These are phyloP conservation scores for Hymenopus coronatus DNA, from an alignment of 2,888 invertebrate genomes.

Conservation along the genomic window DNA sequence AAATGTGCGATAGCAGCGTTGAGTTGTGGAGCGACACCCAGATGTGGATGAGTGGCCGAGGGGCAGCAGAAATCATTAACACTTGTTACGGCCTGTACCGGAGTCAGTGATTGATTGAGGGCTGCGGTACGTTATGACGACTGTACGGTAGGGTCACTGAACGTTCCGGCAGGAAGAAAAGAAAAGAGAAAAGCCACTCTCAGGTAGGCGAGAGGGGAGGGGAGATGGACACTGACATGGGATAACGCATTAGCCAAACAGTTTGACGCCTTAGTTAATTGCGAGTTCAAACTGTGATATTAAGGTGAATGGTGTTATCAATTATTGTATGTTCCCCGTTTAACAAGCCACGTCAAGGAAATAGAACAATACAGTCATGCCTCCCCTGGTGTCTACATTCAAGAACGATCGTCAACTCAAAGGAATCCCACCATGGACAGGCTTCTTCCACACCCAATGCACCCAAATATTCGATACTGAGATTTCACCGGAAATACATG, in stretches of 20 bases:
- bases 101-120: background rate
- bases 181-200: background rate
- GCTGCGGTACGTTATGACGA: background rate
- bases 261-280: background rate
- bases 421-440: no score
- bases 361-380: background rate
- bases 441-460: no score
- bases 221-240: background rate
- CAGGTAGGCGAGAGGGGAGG: background rate
- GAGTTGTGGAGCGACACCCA: no score
- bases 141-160: background rate
- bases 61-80: background rate
- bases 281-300: background rate
- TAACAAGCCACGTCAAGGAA: background rate
- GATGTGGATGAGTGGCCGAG: background rate
- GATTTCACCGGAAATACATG: no score
- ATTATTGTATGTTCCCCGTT: background rate
- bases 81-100: background rate
- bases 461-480: no score
- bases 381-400: no score
- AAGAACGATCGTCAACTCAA: no score
- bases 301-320: background rate
- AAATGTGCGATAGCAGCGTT: no score
- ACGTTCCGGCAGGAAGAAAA: background rate
- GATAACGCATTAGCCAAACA: slow-evolving; percentile 11